Base-by-base conservation (phyloP, 2,113 vertebrate genomes). In the Xenopus laevis region DNA sequence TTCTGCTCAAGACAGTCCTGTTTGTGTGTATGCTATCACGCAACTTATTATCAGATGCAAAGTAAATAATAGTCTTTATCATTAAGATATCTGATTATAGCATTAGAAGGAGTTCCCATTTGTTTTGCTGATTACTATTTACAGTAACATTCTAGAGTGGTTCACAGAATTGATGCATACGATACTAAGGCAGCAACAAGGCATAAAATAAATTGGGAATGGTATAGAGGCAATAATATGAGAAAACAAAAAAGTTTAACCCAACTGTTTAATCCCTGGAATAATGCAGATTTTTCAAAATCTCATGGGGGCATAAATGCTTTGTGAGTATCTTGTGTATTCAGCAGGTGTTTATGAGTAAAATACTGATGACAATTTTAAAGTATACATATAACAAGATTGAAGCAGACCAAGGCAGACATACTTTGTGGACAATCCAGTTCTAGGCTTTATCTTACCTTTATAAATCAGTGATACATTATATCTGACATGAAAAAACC, bases 11-110 rank as follows among this genome's bases (percentile, higher is more conserved):
- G 7, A n/a, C 52, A 15, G 6, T 11, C 52, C 2, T 55, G 17
- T 55, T 40, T 40, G 53, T 55, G 53, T n/a, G 17, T 55, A n/a
- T 55, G 53, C 16, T 55, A 55, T 16, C 53, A 55, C 13, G 10
- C n/a, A 20, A 12, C 30, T 12, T 77, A 65, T 71, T 74, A 17
- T 33, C 65, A 67, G 40, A 74, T 7, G 64, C 8, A 18, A 58
- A 61, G 16, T n/a, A 74, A 77, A 70, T 77, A 65, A 69, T 46
- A 71, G 74, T 71, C 60, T 71, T 77, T 65, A 65, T n/a, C 33
- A 27, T 15, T 10, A 27, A 62, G 61, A 53, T 44, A 52, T 57
- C 67, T 71, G 67, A 71, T 63, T 72, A 63, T 50, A 64, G 45
- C 71, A 64, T 72, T 65, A 70, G 74, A 53, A 63, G 68, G 60